These are phyloP conservation scores for Tragulus kanchil DNA, from an alignment of 2,113 vertebrate genomes.

Conservation along the genomic window DNA sequence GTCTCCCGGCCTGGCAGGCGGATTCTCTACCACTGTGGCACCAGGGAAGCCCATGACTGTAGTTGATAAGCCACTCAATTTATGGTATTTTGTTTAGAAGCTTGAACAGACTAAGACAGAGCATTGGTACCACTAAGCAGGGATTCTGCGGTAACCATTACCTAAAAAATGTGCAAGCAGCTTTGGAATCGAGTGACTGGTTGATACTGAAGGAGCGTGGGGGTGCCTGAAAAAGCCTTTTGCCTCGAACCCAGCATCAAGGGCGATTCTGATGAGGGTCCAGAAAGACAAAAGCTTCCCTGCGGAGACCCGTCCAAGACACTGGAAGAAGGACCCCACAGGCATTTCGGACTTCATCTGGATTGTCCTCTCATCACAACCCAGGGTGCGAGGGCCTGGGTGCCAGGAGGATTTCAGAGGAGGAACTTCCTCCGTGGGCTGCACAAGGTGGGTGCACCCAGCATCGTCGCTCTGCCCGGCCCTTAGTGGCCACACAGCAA, in stretches of 20 bases:
- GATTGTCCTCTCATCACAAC: neutral
- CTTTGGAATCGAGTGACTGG: neutral
- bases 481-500: accelerated
- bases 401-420: neutral
- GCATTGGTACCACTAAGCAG: neutral
- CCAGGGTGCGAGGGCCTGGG: neutral
- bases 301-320: neutral
- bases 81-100: neutral
- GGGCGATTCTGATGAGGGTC: neutral
- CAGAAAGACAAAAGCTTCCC: neutral
- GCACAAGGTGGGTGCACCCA: accelerated
- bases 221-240: neutral
- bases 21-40: no score
- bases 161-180: neutral
- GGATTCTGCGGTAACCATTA: neutral
- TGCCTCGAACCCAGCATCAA: neutral
- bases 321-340: neutral
- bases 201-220: neutral
- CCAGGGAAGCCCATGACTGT: neutral
- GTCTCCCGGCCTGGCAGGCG: no score
- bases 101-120: neutral
- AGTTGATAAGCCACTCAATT: neutral
- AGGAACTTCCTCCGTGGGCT: accelerated
- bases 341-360: neutral
- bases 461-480: neutral